Conservation (phyloP, 1,140 invertebrate species). For the Drosophila sechellia region DNA sequence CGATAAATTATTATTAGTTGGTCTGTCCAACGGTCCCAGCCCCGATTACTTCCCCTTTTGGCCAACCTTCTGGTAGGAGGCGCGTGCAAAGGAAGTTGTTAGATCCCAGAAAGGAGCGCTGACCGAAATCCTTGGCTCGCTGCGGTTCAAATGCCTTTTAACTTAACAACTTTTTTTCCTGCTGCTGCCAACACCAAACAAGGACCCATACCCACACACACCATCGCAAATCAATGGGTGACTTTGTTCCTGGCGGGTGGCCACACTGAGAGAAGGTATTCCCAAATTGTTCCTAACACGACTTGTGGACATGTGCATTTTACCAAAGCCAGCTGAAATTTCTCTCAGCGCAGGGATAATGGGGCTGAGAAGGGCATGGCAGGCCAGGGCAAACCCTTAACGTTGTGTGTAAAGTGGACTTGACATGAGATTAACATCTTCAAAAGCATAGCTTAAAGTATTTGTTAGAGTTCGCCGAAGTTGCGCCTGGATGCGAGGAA, state of each 20-base stretch:
- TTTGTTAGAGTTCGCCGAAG: slow-evolving; percentile 79
- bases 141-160: slow-evolving; percentile 83
- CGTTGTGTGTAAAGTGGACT: slow-evolving; percentile 83
- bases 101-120: slow-evolving; percentile 65
- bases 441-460: slow-evolving; percentile 83
- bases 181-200: slow-evolving; percentile 72
- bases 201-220: slow-evolving; percentile 19
- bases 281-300: too few relatives aligned
- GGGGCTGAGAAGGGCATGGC: slow-evolving; percentile 13
- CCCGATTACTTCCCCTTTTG: neutral
- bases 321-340: neutral
- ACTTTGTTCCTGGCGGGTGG: slow-evolving; percentile 63
- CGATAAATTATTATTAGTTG: slow-evolving; percentile 84
- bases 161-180: slow-evolving; percentile 80
- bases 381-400: slow-evolving; percentile 63
- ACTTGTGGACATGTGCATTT: too few relatives aligned
- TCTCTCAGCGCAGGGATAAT: slow-evolving; percentile 14
- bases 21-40: slow-evolving; percentile 37
- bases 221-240: slow-evolving; percentile 71
- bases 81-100: slow-evolving; percentile 75
- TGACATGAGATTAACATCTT: slow-evolving; percentile 84
- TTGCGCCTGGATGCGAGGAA: slow-evolving; percentile 42
- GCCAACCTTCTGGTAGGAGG: slow-evolving; percentile 37
- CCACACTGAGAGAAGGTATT: neutral
- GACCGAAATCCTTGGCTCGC: slow-evolving; percentile 73